These are phyloP conservation scores for Saxicola maurus DNA, from an alignment of 2,797 vertebrate species.

Conservation along the genomic window DNA sequence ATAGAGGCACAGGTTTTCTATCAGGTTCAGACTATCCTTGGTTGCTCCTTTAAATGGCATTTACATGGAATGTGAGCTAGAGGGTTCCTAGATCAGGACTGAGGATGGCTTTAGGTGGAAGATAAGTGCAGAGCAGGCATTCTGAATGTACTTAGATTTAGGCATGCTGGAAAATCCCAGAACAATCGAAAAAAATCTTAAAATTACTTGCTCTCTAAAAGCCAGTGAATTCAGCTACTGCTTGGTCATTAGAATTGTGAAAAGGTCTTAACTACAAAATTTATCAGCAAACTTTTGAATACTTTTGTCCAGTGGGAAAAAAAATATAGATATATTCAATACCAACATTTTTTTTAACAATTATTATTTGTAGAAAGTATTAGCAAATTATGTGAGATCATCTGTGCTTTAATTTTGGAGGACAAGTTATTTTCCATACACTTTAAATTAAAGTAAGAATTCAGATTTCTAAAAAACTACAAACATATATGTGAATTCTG, in stretches of 20 bases:
- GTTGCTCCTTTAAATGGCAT: neutral
- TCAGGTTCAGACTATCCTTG: neutral
- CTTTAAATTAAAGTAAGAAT: neutral
- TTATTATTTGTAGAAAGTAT: neutral
- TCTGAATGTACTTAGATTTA: neutral
- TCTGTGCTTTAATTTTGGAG: neutral
- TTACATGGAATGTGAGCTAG: neutral
- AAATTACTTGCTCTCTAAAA: neutral
- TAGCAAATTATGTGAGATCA: neutral
- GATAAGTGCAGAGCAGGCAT: neutral
- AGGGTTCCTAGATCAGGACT: neutral
- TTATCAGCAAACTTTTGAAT: neutral
- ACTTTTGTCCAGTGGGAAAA: neutral
- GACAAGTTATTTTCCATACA: neutral
- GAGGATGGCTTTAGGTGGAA: neutral
- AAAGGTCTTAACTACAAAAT: neutral
- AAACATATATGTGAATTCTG: neutral
- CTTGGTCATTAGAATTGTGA: neutral
- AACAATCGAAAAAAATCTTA: neutral
- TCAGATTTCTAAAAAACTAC: neutral
- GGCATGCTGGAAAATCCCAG: neutral
- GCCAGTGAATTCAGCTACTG: neutral
- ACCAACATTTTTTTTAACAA: fast-evolving
- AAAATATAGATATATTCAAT: neutral
- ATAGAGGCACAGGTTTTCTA: neutral